These are phyloP conservation scores for Tupiocoris notatus DNA, from an alignment of 2,888 invertebrate species.

Conservation along the genomic window DNA sequence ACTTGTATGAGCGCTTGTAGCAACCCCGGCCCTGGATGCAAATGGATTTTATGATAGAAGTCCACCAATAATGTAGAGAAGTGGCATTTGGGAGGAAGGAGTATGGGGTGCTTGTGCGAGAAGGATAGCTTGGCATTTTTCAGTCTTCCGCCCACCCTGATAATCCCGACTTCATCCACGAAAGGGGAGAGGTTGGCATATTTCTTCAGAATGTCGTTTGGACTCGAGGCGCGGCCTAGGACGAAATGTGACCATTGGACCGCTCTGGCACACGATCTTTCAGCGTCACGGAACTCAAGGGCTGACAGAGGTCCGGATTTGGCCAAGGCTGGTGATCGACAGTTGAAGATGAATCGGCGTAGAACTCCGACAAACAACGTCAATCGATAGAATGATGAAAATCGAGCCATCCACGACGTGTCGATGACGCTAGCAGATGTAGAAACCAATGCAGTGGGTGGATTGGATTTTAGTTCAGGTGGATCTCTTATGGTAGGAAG, in stretches of 20 bases:
- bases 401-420: neutral
- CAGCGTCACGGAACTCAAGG: neutral
- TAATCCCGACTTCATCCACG: neutral
- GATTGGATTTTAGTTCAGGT: neutral
- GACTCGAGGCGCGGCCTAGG: neutral
- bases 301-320: neutral
- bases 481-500: neutral
- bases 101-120: neutral
- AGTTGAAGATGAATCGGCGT: neutral
- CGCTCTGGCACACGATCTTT: neutral
- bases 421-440: neutral
- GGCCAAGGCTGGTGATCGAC: neutral
- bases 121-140: neutral
- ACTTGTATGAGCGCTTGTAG: conserved; percentile 3
- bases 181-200: neutral
- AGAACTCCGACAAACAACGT: neutral
- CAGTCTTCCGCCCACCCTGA: neutral
- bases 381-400: neutral
- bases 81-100: conserved; percentile 38
- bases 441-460: neutral
- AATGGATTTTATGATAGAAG: conserved; percentile 28
- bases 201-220: neutral
- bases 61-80: conserved; percentile 30
- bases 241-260: neutral
- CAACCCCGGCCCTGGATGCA: conserved; percentile 23